Percentiles rank a stretch among this genome's conserved stretches.
phyloP scores from a whole-genome alignment of 2,113 vertebrate genomes.

The Excalfactoria chinensis region DNA sequence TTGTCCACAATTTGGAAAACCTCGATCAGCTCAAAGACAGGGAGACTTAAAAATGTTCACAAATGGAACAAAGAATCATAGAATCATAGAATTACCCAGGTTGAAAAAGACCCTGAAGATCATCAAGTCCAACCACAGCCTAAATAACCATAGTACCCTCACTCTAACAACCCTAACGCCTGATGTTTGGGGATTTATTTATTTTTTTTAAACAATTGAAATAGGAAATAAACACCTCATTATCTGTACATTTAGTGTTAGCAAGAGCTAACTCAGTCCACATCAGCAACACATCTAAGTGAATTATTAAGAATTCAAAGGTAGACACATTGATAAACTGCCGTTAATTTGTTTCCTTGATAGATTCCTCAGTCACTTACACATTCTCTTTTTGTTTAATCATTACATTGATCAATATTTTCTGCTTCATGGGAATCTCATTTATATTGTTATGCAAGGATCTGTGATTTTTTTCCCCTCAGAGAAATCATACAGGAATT shows the following conservation, averaged over 20 bases:
- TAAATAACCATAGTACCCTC: too few relatives aligned
- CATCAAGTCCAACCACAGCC: too few relatives aligned
- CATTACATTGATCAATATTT: constrained; percentile 20
- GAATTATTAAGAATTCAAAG: constrained; percentile 33
- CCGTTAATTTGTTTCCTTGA: constrained; percentile 48
- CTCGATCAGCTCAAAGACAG: not conserved
- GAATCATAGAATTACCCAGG: too few relatives aligned
- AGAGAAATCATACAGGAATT: not conserved
- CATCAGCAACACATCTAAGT: not conserved
- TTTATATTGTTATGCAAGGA: not conserved
- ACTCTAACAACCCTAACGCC: too few relatives aligned
- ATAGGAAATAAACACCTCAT: not conserved
- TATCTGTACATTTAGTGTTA: not conserved
- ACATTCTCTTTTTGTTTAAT: constrained; percentile 41
- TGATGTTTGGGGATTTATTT: not conserved
- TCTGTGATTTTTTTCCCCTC: not conserved
- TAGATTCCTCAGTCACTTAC: constrained; percentile 13
- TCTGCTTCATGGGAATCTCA: not conserved
- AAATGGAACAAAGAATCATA: not conserved
- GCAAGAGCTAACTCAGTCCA: not conserved
- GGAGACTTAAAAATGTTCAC: not conserved
- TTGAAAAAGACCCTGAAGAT: too few relatives aligned
- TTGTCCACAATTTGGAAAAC: not conserved
- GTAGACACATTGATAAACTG: not conserved
- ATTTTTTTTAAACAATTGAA: not conserved